Evolutionary conservation across 2,797 vertebrate genomes (phyloP).

Genomic region (Fistularia commersonii): DNA sequence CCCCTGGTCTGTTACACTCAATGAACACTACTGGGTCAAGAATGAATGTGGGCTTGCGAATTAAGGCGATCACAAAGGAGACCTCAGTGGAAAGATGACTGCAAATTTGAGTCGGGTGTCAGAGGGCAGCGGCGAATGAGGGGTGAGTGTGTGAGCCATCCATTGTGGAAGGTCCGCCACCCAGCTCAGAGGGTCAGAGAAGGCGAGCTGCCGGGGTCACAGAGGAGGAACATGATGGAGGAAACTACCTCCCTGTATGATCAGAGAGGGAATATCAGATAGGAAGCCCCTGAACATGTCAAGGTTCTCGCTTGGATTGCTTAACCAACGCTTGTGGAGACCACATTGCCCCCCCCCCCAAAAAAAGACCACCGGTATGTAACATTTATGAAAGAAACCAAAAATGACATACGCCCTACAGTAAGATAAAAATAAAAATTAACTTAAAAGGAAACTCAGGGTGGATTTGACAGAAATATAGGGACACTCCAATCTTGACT

Average conservation of each 20-base stretch:
- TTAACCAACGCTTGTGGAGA: too few species aligned
- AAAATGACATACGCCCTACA: too few species aligned
- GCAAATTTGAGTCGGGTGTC: slow-evolving; percentile 69
- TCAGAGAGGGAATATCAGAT: background rate
- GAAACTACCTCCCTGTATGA: slow-evolving; percentile 18
- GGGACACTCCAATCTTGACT: too few species aligned
- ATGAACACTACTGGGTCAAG: slow-evolving; percentile 53
- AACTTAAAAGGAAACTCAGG: too few species aligned
- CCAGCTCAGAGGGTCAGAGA: slow-evolving; percentile 47
- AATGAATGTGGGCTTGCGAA: slow-evolving; percentile 47
- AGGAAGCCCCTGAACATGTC: too few species aligned
- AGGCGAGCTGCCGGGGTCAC: slow-evolving; percentile 12
- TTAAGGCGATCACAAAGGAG: slow-evolving; percentile 53
- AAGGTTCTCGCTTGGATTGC: too few species aligned
- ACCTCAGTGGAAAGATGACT: slow-evolving; percentile 62
- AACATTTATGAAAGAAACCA: too few species aligned
- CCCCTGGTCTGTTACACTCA: slow-evolving; percentile 38
- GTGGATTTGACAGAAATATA: too few species aligned
- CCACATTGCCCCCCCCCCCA: too few species aligned
- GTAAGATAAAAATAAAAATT: too few species aligned
- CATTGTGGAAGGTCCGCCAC: slow-evolving; percentile 63
- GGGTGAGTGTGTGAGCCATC: slow-evolving; percentile 56
- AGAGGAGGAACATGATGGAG: slow-evolving; percentile 40
- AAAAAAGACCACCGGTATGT: too few species aligned
- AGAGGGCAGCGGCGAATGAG: slow-evolving; percentile 50